A percentile compares a stretch with the other conserved stretches of the same genome.
phyloP scores from a whole-genome alignment of 2,888 invertebrate species.

The Idaea aversata region DNA sequence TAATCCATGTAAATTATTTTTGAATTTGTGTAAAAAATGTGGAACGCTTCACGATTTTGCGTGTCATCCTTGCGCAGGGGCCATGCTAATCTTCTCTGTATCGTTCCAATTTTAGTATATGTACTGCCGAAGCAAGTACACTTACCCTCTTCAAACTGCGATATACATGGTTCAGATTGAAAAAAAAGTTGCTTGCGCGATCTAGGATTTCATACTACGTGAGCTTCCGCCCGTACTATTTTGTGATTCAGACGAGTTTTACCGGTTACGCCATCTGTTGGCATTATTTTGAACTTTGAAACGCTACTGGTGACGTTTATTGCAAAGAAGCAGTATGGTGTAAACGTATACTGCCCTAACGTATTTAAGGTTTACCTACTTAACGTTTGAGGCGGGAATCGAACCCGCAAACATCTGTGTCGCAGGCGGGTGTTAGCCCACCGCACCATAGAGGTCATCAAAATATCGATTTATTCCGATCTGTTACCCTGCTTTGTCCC shows the following conservation, averaged over 20 bases:
- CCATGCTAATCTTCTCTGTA: constrained; percentile 29
- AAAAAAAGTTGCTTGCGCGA: constrained; percentile 2
- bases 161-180: background rate
- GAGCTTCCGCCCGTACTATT: background rate
- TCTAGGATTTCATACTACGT: background rate
- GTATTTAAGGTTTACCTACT: no score
- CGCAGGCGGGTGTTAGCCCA: no score
- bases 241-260: no score
- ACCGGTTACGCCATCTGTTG: background rate
- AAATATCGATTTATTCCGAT: no score
- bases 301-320: background rate
- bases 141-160: background rate
- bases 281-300: background rate
- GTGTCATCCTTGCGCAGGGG: constrained; percentile 29
- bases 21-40: constrained; percentile 18
- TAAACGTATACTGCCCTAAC: no score
- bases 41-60: constrained; percentile 29
- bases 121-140: constrained; percentile 28
- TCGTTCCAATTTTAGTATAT: constrained; percentile 28
- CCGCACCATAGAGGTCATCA: no score
- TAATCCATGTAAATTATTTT: no score
- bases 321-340: background rate
- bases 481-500: no score
- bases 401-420: no score
- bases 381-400: no score